Percentiles rank a stretch among this genome's conserved stretches.
Conservation (phyloP, 2,888 invertebrate genomes). For the Melanchra persicariae region DNA sequence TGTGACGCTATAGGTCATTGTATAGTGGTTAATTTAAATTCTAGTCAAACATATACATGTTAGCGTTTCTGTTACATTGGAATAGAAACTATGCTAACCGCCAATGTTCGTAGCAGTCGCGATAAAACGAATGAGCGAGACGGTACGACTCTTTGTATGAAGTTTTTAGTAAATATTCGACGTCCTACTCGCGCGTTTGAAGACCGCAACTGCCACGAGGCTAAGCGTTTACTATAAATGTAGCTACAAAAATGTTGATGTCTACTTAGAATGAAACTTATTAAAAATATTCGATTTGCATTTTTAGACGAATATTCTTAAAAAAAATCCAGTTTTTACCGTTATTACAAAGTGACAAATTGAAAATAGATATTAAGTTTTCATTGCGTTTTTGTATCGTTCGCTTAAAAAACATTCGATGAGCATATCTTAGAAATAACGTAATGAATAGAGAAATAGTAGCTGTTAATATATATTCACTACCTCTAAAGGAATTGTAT, state of each 20-base stretch:
- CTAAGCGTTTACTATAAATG: conserved; percentile 14
- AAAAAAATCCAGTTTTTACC: conserved; percentile 10
- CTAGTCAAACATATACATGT: conserved; percentile 59
- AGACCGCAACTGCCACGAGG: not conserved
- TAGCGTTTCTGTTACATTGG: conserved; percentile 35
- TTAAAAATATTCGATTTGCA: conserved; percentile 7
- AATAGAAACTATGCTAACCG: conserved; percentile 12
- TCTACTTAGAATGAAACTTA: conserved; percentile 16
- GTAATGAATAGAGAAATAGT: conserved; percentile 18
- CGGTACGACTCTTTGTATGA: not conserved
- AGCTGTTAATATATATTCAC: conserved; percentile 19
- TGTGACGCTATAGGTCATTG: conserved; percentile 14
- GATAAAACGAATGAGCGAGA: conserved; percentile 13
- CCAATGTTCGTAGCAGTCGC: not conserved
- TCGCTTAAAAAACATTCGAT: conserved; percentile 18
- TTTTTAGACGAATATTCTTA: conserved; percentile 22
- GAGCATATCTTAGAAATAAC: conserved; percentile 33
- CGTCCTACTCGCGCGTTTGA: conserved; percentile 1
- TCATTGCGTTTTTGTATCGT: conserved; percentile 34
- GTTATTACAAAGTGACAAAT: not conserved
- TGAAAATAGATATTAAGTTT: conserved; percentile 28
- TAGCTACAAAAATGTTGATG: conserved; percentile 22
- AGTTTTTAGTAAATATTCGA: not conserved
- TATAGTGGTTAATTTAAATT: conserved; percentile 41
- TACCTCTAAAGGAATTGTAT: conserved; percentile 56